Base-by-base conservation (phyloP, 2,888 invertebrate species). In the Amphipyra tragopoginis region DNA sequence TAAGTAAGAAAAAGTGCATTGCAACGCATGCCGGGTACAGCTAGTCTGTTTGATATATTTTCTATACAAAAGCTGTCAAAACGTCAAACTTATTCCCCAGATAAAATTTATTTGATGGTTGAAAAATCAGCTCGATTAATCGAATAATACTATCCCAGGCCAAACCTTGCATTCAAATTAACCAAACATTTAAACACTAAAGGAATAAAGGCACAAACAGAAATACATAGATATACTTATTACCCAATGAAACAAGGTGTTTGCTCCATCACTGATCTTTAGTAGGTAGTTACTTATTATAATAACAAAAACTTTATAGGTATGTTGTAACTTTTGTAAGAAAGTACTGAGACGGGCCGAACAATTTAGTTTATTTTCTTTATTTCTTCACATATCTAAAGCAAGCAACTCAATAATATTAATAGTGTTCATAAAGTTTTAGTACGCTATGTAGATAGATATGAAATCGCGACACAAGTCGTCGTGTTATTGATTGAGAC, bases 341-440 rank as follows among this genome's bases (percentile, higher is more conserved):
- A 15, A 36, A 48, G 8, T 29, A 36, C 0, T 5, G 21, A 34
- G 33, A 8, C 14, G n/a, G 14, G 4, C 9, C 9, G 45, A 47
- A 34, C 21, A 5, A 21, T 48, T 48, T 5, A 36, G 14, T 48
- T 38, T 38, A 36, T 21, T 15, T 48, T 48, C 48, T 38, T 36
- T 48, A 48, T 48, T 43, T 26, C 21, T 48, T 48, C 9, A 48
- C 38, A 48, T 38, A 33, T 40, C 33, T 51, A 29, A 42, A 33
- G 40, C 21, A 15, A 15, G 36, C 21, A 26, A 51, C 26, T 47
- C 26, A 59, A 21, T 52, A 52, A 9, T 52, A 26, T 52, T 52
- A 52, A 51, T 14, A 58, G 13, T 13, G 11, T 34, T 29, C 11
- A 42, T 45, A 34, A 51, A 47, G 10, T 47, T 50, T 52, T 57